Evolutionary conservation across 2,888 invertebrate genomes (phyloP).

Genomic region (Drosophila ustulata): DNA sequence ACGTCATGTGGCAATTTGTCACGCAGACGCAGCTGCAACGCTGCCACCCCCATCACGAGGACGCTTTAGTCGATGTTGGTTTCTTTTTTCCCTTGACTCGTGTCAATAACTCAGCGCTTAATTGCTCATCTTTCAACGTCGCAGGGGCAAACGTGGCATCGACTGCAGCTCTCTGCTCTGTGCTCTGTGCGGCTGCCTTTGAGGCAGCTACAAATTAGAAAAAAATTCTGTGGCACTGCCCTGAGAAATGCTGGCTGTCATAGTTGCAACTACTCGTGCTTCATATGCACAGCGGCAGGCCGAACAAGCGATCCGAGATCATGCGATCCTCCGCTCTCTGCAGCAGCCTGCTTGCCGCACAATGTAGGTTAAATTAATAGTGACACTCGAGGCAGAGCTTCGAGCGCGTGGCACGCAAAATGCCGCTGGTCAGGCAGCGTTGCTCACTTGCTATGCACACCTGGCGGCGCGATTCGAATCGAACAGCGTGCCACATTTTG

Average conservation of each 20-base stretch:
- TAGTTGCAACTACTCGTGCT: slow-evolving; percentile 60
- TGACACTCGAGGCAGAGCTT: slow-evolving; percentile 68
- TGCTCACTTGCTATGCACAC: slow-evolving; percentile 50
- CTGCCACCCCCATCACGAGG: slow-evolving; percentile 15
- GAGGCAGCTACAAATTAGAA: slow-evolving; percentile 62
- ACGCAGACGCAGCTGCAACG: slow-evolving; percentile 57
- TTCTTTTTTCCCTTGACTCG: slow-evolving; percentile 46
- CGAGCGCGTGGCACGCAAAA: slow-evolving; percentile 51
- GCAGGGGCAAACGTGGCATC: slow-evolving; percentile 17
- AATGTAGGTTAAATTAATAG: slow-evolving; percentile 83
- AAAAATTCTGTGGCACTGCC: slow-evolving; percentile 35
- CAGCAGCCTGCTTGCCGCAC: slow-evolving; percentile 34
- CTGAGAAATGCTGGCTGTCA: slow-evolving; percentile 68
- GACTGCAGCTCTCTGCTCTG: slow-evolving; percentile 12
- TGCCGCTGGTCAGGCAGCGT: slow-evolving; percentile 39
- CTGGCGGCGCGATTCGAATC: slow-evolving; percentile 61
- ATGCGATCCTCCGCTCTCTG: slow-evolving; percentile 9
- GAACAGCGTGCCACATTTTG: slow-evolving; percentile 33
- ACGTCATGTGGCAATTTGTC: slow-evolving; percentile 75
- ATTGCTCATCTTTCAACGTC: slow-evolving; percentile 80
- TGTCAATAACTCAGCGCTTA: slow-evolving; percentile 81
- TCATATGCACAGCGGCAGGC: slow-evolving; percentile 41
- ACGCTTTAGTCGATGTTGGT: not conserved
- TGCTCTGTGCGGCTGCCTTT: slow-evolving; percentile 46
- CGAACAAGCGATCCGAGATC: slow-evolving; percentile 22